Evolutionary conservation across 2,113 vertebrate species (phyloP), one percentile per base, ranked within the genome.

Genomic region (Sminthopsis crassicaudata): DNA sequence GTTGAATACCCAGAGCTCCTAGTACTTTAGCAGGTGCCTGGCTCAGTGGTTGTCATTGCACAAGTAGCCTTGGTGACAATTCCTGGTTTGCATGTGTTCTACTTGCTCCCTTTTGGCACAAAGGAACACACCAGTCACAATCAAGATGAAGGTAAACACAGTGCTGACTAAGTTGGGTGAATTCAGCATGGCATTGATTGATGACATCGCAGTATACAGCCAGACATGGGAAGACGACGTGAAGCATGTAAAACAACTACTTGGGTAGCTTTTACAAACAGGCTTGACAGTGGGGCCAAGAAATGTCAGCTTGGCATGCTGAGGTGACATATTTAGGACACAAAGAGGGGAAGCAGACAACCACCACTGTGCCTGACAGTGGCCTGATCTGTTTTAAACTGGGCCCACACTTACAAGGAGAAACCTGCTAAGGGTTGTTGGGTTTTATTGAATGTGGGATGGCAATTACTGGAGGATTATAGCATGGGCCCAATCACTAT

Each of bases 181-280:
- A 95, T 92, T 52, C 94, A 36, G 95, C 10, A 50, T 94, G 97
- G 95, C 97, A 52, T 94, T 97, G 97, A 98, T 95, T 91, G 97
- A 97, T 97, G 95, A 94, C 91, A 52, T 53, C 12, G 23, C 55
- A 54, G 91, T 30, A 50, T 24, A 88, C 91, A 94, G 96, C 95
- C 97, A 89, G 96, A 91, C 96, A 54, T 46, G 57, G 89, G 91
- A 93, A 92, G 94, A 92, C 94, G 19, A 91, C 0, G 0, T 46
- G 84, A 48, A 93, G 95, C 96, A 90, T 98, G 96, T 96, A 93
- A 93, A 96, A 94, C 95, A 95, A 91, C 94, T 90, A 89, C 57
- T 60, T 91, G 95, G 93, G 96, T 88, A 57, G 94, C 91, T 96
- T 93, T 91, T 95, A 96, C 93, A 95, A 97, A 95, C 93, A 92